Evolutionary conservation across 2,888 invertebrate species (phyloP), one percentile per base, ranked within the genome.

Genomic region (Ypsolopha scabrella): DNA sequence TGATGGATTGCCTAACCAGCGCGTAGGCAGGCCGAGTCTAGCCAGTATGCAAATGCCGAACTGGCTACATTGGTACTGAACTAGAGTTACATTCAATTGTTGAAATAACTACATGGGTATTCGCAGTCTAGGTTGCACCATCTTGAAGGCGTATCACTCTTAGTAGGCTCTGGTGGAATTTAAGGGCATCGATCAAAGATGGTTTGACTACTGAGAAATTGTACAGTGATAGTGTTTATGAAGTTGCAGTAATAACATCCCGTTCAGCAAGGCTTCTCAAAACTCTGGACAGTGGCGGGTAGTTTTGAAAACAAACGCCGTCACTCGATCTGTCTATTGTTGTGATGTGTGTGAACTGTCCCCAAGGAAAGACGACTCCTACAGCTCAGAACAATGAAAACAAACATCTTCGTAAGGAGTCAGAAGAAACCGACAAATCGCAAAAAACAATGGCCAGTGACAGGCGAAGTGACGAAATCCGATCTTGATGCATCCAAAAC

Each of bases 41-140:
- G 72, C 80, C 61, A 72, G 82, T 83, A 83, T 83, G 83, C 82
- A 80, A 83, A 83, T 82, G 65, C 71, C 66, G 24, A 50, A 43
- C 33, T 24, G 68, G 71, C 67, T 72, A 71, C 69, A 67, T 67
- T 65, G 66, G 70, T 74, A 72, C 73, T 64, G 24, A 24, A 24
- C 24, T 24, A 24, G 24, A 65, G 67, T 62, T 65, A 67, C 67
- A 63, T 71, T 72, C 72, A 70, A 79, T 79, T 79, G 79, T 80
- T 74, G 68, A 77, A 36, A 47, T 36, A 47, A 36, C 11, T 35
- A 10, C 68, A 65, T 61, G 65, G 65, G 58, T 66, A 61, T 60
- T 55, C 53, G 53, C 59, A 8, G 13, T 13, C 14, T 11, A 6
- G 39, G 56, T 58, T 59, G 53, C 55, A 44, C 53, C 56, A 57